A percentile compares a stretch with the other conserved stretches of the same genome.
Evolutionary conservation across 2,797 vertebrate species (phyloP).

Genomic region (Etheostoma perlongum): DNA sequence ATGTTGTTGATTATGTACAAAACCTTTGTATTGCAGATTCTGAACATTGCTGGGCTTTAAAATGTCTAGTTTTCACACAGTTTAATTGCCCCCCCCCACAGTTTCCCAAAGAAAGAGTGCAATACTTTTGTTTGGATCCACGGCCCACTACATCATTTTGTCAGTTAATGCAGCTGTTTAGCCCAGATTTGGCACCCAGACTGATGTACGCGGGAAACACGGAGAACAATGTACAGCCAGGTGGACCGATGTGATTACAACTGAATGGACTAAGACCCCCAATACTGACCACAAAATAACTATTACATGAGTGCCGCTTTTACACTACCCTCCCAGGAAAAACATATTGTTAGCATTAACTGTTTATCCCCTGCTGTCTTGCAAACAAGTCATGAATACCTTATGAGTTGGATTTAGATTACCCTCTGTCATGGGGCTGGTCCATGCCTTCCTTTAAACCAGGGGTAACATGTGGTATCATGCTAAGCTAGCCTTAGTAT

Average conservation of each 20-base stretch:
- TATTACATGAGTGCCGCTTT: background rate
- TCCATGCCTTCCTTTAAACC: no score
- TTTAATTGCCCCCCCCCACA: no score
- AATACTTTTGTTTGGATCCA: slow-evolving; percentile 14
- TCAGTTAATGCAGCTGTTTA: slow-evolving; percentile 42
- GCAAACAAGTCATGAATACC: background rate
- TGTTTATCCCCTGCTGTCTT: background rate
- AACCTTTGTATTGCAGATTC: background rate
- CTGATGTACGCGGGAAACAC: slow-evolving; percentile 12
- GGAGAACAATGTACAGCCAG: slow-evolving; percentile 13
- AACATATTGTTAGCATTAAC: background rate
- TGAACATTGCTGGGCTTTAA: background rate
- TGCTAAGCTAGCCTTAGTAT: no score
- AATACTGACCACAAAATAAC: slow-evolving; percentile 6
- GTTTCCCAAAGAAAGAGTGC: background rate
- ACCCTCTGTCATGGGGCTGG: no score
- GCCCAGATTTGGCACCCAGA: slow-evolving; percentile 27
- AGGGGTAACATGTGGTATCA: no score
- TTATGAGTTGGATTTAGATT: slow-evolving; percentile 8
- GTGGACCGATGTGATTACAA: slow-evolving; percentile 6
- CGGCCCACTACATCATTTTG: slow-evolving; percentile 12
- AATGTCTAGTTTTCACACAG: background rate
- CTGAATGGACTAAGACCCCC: background rate
- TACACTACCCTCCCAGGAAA: background rate
- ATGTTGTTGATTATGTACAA: background rate